phyloP scores from a whole-genome alignment of 1,140 invertebrate species.

The Zaprionus gabonicus region DNA sequence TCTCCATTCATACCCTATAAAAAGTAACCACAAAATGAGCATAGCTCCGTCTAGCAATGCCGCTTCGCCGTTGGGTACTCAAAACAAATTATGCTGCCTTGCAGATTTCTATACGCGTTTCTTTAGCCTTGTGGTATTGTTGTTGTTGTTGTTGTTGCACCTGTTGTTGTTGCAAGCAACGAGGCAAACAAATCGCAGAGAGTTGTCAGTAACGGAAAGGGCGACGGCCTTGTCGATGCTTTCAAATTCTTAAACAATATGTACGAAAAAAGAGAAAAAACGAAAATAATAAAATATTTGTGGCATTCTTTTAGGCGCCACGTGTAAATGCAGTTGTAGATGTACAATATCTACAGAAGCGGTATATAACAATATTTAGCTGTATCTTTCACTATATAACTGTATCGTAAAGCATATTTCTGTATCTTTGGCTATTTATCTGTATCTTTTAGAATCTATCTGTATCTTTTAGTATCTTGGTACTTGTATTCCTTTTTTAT shows the following conservation, averaged over 20 bases:
- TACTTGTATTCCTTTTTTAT: background rate
- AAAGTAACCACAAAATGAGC: background rate
- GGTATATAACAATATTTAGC: background rate
- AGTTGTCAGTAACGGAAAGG: conserved; percentile 17
- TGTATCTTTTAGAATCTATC: background rate
- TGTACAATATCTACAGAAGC: too few relatives aligned
- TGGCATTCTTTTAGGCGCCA: conserved; percentile 18
- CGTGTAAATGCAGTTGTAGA: too few relatives aligned
- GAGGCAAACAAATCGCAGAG: conserved; percentile 36
- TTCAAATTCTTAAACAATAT: conserved; percentile 24
- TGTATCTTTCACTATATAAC: too few relatives aligned
- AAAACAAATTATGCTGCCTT: conserved; percentile 33
- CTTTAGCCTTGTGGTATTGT: background rate
- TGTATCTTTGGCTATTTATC: background rate
- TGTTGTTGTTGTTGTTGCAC: background rate
- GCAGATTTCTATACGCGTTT: conserved; percentile 14
- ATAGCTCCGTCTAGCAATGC: background rate
- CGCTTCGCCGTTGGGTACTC: background rate
- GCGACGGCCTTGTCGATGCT: conserved; percentile 2
- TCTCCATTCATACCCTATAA: background rate
- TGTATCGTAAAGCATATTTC: background rate
- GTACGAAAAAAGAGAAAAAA: background rate
- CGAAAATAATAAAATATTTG: conserved; percentile 4
- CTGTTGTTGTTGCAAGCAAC: conserved; percentile 18
- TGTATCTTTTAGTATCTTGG: background rate